Percentiles rank a stretch among this genome's conserved stretches.
These are phyloP conservation scores for Enteromius trimaculatus DNA, from an alignment of 2,797 vertebrate species.

Conservation along the genomic window DNA sequence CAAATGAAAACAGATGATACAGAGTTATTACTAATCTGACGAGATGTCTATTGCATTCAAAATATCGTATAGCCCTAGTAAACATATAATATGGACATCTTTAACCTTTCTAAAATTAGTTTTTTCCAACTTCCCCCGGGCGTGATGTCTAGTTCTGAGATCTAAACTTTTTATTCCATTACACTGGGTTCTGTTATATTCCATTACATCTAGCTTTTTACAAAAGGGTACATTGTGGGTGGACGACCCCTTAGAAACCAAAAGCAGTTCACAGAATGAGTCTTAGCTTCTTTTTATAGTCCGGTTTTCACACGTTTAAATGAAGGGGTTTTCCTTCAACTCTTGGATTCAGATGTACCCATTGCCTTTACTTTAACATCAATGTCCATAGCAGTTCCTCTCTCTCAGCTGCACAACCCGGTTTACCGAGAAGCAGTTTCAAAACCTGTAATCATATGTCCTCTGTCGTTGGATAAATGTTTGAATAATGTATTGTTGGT, in stretches of 20 bases:
- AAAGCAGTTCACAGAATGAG: not conserved
- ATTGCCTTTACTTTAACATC: slow-evolving; percentile 42
- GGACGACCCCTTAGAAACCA: not conserved
- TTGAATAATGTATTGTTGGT: not conserved
- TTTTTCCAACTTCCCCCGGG: not conserved
- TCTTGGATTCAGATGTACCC: slow-evolving; percentile 46
- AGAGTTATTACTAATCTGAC: too few relatives aligned
- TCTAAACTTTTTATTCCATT: not conserved
- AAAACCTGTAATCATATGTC: not conserved
- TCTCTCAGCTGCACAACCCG: not conserved
- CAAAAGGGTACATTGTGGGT: not conserved
- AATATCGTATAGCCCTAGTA: not conserved
- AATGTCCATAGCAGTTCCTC: slow-evolving; percentile 53
- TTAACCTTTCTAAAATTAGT: not conserved
- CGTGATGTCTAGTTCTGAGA: not conserved
- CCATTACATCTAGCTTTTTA: not conserved
- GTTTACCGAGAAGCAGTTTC: not conserved
- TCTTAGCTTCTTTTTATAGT: slow-evolving; percentile 13
- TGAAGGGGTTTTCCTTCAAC: slow-evolving; percentile 52
- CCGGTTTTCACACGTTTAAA: not conserved
- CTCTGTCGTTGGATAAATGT: not conserved
- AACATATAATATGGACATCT: not conserved
- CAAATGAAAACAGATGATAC: too few relatives aligned
- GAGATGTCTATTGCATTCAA: too few relatives aligned
- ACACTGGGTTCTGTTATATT: too few relatives aligned